Base-by-base conservation (phyloP, 2,888 invertebrate species). In the Drosophila tripunctata region DNA sequence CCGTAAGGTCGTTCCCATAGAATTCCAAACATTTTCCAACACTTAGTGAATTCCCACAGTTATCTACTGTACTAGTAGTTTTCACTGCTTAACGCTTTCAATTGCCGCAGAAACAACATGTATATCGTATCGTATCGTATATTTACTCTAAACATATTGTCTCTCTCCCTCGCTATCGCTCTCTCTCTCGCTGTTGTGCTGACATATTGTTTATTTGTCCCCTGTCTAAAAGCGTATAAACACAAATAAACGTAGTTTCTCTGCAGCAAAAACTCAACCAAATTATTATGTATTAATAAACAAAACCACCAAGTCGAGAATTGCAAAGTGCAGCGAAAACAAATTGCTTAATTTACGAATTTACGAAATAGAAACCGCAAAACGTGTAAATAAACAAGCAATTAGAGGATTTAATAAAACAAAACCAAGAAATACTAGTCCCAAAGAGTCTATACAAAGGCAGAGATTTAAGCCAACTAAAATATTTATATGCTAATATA, bases 351-450 rank as follows among this genome's bases (percentile, higher is more conserved):
- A 60, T 50, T 47, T 27, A 43, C 43, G 69, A 64, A 60, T 50
- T 47, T 27, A 43, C 43, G 69, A 62, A 65, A 67, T 61, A 62
- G 63, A 79, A 76, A 79, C 79, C 55, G 60, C 54, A 76, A 61
- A 80, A 62, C 54, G 63, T 38, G 63, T 52, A 77, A 81, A 75
- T 80, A 77, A 81, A 75, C 81, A 80, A 81, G 77, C 68, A 87
- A 81, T 87, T 81, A 86, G 81, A 84, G 63, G 7, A 33, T 24
- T 52, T 41, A 75, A 27, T 27, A n/a, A 52, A 44, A 43, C 58
- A 48, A 33, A 24, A 36, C 24, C n/a, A 45, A 58, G 5, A 27
- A 44, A 27, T 3, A 27, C 3, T 8, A 2, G 27, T 27, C 0
- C 8, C 5, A 8, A 8, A 27, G 27, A 7, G 22, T 22, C 22